Evolutionary conservation across 2,888 invertebrate species (phyloP).

Genomic region (Timema cristinae): DNA sequence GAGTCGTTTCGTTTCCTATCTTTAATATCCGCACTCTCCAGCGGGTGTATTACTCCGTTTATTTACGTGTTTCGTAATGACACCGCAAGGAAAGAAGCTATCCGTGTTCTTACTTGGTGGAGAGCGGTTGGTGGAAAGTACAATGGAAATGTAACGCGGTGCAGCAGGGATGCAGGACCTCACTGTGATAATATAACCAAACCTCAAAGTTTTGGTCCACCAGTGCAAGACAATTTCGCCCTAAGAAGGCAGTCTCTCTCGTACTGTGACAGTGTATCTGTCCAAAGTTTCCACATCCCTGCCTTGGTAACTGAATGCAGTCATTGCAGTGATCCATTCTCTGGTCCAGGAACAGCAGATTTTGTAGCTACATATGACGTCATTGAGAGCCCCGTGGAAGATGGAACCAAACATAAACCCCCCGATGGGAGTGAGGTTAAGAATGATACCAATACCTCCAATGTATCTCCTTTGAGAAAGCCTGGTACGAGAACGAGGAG

Average conservation of each 20-base stretch:
- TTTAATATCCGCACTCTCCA: conserved; percentile 44
- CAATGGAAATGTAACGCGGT: conserved; percentile 20
- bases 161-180: conserved; percentile 15
- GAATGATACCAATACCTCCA: background rate
- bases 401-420: conserved; percentile 3
- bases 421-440: background rate
- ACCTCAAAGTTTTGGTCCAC: background rate
- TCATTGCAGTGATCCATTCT: conserved; percentile 33
- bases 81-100: conserved; percentile 42
- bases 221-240: conserved; percentile 24
- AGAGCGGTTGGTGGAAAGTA: conserved; percentile 30
- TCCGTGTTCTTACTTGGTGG: conserved; percentile 39
- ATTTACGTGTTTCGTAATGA: conserved; percentile 51
- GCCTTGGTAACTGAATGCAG: conserved; percentile 35
- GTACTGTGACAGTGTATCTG: conserved; percentile 37
- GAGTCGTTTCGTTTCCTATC: conserved; percentile 35
- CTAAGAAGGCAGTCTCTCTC: conserved; percentile 34
- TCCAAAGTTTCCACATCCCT: conserved; percentile 39
- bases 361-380: conserved; percentile 38
- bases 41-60: conserved; percentile 49
- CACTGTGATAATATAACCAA: conserved; percentile 16
- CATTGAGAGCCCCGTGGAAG: conserved; percentile 29
- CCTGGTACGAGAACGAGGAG: conserved; percentile 24
- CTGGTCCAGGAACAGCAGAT: conserved; percentile 33
- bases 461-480: background rate